These are phyloP conservation scores for Leucoma salicis DNA, from an alignment of 2,888 invertebrate genomes.

Conservation along the genomic window DNA sequence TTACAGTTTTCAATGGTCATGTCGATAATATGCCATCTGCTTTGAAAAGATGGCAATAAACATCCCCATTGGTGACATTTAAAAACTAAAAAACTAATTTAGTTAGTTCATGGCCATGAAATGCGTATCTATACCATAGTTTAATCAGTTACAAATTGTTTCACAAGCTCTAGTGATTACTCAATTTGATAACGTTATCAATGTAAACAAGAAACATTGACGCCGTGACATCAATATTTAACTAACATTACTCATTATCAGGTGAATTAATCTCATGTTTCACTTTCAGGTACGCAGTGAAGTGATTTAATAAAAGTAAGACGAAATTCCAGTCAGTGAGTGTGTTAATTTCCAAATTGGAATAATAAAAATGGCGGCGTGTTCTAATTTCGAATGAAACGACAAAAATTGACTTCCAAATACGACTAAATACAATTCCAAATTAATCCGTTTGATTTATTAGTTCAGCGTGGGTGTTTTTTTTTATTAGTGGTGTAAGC, in stretches of 20 bases:
- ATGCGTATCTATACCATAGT: too few species aligned
- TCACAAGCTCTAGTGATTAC: background rate
- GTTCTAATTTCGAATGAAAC: background rate
- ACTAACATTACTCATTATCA: slow-evolving; percentile 34
- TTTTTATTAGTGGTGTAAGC: slow-evolving; percentile 6
- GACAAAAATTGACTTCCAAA: background rate
- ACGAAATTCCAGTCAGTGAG: slow-evolving; percentile 13
- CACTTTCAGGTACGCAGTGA: slow-evolving; percentile 27
- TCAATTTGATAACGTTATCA: slow-evolving; percentile 28
- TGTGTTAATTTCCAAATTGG: slow-evolving; percentile 5
- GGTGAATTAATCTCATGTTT: slow-evolving; percentile 24
- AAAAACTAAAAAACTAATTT: too few species aligned
- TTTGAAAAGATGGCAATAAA: too few species aligned
- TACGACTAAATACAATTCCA: background rate
- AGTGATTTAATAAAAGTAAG: slow-evolving; percentile 6
- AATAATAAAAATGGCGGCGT: background rate
- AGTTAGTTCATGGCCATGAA: too few species aligned
- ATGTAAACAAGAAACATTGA: slow-evolving; percentile 13
- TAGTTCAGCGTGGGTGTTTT: background rate
- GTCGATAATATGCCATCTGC: too few species aligned
- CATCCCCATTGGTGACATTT: too few species aligned
- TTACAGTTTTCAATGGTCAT: too few species aligned
- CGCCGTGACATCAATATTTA: slow-evolving; percentile 45
- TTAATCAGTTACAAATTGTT: background rate
- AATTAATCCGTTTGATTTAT: slow-evolving; percentile 1